Percentiles rank a stretch among this genome's conserved stretches.
These are phyloP conservation scores for Dicentrarchus labrax DNA, from an alignment of 2,113 vertebrate genomes.

Conservation along the genomic window DNA sequence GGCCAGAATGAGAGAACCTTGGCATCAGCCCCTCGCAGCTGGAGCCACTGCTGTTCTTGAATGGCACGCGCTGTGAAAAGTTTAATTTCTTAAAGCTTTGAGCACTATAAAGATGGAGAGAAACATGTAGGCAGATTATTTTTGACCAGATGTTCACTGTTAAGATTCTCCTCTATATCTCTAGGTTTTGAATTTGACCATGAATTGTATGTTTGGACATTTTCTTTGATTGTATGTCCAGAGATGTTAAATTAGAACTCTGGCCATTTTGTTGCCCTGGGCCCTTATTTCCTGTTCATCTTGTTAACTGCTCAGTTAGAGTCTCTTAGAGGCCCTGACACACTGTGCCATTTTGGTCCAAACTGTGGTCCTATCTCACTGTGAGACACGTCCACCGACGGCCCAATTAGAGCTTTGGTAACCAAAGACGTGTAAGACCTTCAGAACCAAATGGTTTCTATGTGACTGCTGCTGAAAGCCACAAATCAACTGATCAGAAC, in stretches of 20 bases:
- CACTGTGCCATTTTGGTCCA: slow-evolving; percentile 13
- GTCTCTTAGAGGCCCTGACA: not conserved
- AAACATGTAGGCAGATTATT: slow-evolving; percentile 17
- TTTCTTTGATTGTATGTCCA: slow-evolving; percentile 35
- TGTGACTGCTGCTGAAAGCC: slow-evolving; percentile 1
- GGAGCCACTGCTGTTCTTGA: slow-evolving; percentile 72
- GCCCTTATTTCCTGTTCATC: slow-evolving; percentile 1
- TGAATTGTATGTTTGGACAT: slow-evolving; percentile 41
- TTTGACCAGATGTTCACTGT: slow-evolving; percentile 57
- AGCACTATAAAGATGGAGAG: slow-evolving; percentile 56
- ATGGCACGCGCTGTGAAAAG: slow-evolving; percentile 76
- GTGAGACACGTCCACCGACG: not conserved
- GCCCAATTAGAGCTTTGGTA: slow-evolving; percentile 13
- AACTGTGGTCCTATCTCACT: slow-evolving; percentile 1
- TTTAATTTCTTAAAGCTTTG: slow-evolving; percentile 73
- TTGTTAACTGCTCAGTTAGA: not conserved
- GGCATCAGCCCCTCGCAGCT: slow-evolving; percentile 9
- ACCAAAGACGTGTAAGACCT: slow-evolving; percentile 17
- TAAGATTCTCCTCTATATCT: slow-evolving; percentile 54
- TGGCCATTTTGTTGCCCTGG: slow-evolving; percentile 20
- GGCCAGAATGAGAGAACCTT: slow-evolving; percentile 80
- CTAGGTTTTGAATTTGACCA: slow-evolving; percentile 51
- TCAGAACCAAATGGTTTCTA: not conserved
- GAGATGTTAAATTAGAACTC: slow-evolving; percentile 21
- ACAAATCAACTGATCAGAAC: not conserved